These are phyloP conservation scores for Salticus scenicus DNA, from an alignment of 2,888 invertebrate species.

Conservation along the genomic window DNA sequence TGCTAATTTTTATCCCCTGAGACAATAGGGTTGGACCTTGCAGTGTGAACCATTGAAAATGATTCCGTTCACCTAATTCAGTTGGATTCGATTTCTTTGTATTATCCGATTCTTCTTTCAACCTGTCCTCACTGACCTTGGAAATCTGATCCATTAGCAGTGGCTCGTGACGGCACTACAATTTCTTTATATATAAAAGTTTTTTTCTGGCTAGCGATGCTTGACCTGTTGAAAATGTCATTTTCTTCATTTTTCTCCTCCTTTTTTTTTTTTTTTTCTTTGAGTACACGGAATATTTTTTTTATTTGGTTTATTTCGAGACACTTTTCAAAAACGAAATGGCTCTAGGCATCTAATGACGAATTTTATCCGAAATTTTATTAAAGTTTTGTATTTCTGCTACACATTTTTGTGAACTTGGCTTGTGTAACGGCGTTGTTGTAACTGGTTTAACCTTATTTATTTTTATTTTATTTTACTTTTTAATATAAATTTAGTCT, in stretches of 20 bases:
- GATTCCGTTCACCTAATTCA: background rate
- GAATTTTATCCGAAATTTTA: background rate
- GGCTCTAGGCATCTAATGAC: background rate
- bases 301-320: background rate
- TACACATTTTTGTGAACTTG: too few relatives aligned
- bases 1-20: too few relatives aligned
- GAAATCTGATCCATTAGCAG: slow-evolving; percentile 40
- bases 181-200: background rate
- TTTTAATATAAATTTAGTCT: too few relatives aligned
- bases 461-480: too few relatives aligned
- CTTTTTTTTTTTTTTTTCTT: background rate
- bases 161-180: slow-evolving; percentile 45
- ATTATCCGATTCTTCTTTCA: background rate
- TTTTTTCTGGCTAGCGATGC: slow-evolving; percentile 13
- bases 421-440: too few relatives aligned
- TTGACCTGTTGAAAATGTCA: slow-evolving; percentile 17
- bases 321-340: background rate
- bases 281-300: background rate
- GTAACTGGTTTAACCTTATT: too few relatives aligned
- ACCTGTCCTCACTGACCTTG: slow-evolving; percentile 52
- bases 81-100: background rate
- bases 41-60: background rate
- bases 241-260: background rate
- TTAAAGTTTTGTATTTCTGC: too few relatives aligned
- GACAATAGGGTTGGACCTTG: too few relatives aligned